phyloP scores from a whole-genome alignment of 1,140 invertebrate species.

The Mya arenaria region DNA sequence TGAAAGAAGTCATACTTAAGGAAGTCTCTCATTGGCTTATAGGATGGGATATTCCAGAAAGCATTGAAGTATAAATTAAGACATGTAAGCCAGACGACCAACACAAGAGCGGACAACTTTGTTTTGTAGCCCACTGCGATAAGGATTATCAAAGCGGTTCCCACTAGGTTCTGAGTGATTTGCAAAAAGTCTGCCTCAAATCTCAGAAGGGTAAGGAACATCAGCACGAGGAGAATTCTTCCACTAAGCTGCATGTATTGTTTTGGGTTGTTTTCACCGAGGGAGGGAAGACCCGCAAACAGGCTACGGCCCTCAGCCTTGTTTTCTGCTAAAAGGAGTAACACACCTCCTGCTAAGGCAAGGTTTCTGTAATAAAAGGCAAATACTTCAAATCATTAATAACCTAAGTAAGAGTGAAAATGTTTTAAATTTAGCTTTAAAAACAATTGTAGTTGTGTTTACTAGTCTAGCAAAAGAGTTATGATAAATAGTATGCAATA shows the following conservation, averaged over 20 bases:
- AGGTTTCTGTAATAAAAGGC: too few relatives aligned
- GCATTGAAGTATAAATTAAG: slow-evolving; percentile 99
- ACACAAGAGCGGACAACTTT: slow-evolving; percentile 96
- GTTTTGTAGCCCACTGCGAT: slow-evolving; percentile 99
- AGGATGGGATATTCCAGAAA: slow-evolving; percentile 97
- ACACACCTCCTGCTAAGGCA: slow-evolving; percentile 96
- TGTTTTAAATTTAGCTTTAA: too few relatives aligned
- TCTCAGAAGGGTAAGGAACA: slow-evolving; percentile 98
- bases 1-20: slow-evolving; percentile 99
- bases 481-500: too few relatives aligned
- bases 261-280: slow-evolving; percentile 98
- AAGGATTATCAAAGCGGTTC: slow-evolving; percentile 96
- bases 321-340: slow-evolving; percentile 97
- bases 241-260: slow-evolving; percentile 98
- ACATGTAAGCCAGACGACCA: slow-evolving; percentile 93
- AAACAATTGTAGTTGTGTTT: too few relatives aligned
- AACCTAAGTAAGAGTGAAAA: too few relatives aligned
- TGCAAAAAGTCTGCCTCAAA: slow-evolving; percentile 87
- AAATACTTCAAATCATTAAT: too few relatives aligned
- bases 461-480: too few relatives aligned
- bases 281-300: slow-evolving; percentile 98
- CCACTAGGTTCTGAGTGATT: slow-evolving; percentile 94
- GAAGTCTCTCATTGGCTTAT: slow-evolving; percentile 98
- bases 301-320: slow-evolving; percentile 93
- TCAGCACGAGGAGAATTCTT: slow-evolving; percentile 97